These are phyloP conservation scores for Nothobranchius kuhntae DNA, from an alignment of 2,113 vertebrate genomes.

Conservation along the genomic window DNA sequence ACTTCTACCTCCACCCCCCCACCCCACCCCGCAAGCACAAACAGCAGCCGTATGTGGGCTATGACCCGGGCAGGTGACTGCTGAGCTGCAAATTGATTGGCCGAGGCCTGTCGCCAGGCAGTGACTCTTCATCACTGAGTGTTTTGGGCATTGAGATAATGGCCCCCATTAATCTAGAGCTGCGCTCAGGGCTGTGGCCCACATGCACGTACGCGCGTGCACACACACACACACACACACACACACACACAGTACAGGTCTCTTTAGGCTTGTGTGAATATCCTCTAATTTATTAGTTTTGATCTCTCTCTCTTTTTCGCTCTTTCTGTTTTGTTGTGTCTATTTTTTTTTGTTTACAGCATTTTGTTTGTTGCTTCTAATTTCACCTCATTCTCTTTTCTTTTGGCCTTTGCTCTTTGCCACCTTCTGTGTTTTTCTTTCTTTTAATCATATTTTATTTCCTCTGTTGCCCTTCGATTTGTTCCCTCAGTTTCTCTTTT, in stretches of 20 bases:
- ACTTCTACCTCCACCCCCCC: background rate
- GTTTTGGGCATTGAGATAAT: constrained; percentile 80
- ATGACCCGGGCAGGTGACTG: constrained; percentile 71
- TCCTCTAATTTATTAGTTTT: constrained; percentile 39
- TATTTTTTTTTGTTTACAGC: background rate
- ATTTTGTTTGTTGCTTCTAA: background rate
- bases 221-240: constrained; percentile 7
- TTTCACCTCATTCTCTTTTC: background rate
- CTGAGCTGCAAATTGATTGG: constrained; percentile 74
- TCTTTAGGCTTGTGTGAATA: constrained; percentile 36
- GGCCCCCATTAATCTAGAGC: constrained; percentile 76
- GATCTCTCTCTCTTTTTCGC: constrained; percentile 4
- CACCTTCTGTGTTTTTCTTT: background rate
- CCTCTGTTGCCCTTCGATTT: background rate
- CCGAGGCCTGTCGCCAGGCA: constrained; percentile 65
- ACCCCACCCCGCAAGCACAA: constrained; percentile 33
- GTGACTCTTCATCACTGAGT: constrained; percentile 78
- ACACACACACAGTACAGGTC: constrained; percentile 31
- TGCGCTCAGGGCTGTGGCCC: constrained; percentile 51
- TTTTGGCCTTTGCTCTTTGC: background rate
- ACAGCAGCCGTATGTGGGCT: constrained; percentile 56
- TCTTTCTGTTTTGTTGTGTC: background rate
- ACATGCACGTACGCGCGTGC: constrained; percentile 25
- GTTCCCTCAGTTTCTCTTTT: background rate
- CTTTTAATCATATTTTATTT: background rate